These are phyloP conservation scores for Gryon sp. DNA, from an alignment of 1,140 invertebrate genomes.

Conservation along the genomic window DNA sequence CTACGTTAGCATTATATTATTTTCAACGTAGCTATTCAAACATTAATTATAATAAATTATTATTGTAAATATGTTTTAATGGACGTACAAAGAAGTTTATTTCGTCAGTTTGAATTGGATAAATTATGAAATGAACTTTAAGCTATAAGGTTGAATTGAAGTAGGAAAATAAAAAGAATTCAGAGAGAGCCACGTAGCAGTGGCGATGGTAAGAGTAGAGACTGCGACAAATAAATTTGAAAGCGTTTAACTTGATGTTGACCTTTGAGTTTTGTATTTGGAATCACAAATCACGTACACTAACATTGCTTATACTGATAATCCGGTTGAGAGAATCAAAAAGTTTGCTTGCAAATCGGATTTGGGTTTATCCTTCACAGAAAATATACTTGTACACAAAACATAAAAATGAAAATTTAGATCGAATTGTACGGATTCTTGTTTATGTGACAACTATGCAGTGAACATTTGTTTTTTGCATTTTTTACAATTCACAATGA, in stretches of 20 bases:
- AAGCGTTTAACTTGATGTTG: constrained; percentile 13
- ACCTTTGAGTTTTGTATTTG: constrained; percentile 21
- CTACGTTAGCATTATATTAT: too few species aligned
- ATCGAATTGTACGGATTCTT: constrained; percentile 9
- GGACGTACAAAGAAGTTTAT: constrained; percentile 18
- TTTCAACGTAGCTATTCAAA: background rate
- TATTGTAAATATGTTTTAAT: constrained; percentile 3
- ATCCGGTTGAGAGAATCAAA: constrained; percentile 42
- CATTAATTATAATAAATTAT: constrained; percentile 19
- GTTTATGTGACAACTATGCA: constrained; percentile 1
- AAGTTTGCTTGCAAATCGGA: constrained; percentile 39
- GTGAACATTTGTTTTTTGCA: background rate
- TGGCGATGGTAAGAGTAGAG: background rate
- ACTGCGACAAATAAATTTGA: constrained; percentile 12
- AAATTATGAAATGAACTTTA: too few species aligned
- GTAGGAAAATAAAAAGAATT: constrained; percentile 13
- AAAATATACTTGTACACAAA: constrained; percentile 39
- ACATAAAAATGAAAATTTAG: constrained; percentile 16
- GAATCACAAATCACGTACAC: constrained; percentile 35
- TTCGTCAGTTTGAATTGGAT: constrained; percentile 3
- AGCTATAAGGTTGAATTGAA: too few species aligned
- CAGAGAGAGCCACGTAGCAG: background rate
- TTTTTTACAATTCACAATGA: too few species aligned
- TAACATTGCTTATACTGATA: constrained; percentile 33
- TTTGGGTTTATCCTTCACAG: constrained; percentile 21